Percentiles rank a stretch among this genome's conserved stretches.
phyloP scores from a whole-genome alignment of 2,113 vertebrate species.

The Pan paniscus region DNA sequence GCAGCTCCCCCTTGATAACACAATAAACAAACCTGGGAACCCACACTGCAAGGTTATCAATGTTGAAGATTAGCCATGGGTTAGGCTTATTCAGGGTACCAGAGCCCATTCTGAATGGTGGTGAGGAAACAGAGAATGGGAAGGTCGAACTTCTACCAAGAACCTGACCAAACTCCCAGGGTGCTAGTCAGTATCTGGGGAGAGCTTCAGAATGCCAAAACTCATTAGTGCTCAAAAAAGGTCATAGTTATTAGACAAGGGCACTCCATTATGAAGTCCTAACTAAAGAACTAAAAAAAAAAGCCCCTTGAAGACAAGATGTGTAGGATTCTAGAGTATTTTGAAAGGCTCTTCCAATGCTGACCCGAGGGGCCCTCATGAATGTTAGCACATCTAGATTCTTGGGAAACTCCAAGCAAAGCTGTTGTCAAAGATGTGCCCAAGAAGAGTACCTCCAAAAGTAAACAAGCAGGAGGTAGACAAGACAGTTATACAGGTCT shows the following conservation, averaged over 20 bases:
- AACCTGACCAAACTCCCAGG: not conserved
- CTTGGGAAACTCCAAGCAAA: not conserved
- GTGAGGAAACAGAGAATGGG: not conserved
- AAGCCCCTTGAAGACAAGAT: not conserved
- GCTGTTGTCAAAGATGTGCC: not conserved
- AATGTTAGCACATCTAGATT: not conserved
- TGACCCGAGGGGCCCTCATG: not conserved
- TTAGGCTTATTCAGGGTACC: not conserved
- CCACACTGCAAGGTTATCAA: not conserved
- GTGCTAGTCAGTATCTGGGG: not conserved
- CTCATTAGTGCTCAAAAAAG: not conserved
- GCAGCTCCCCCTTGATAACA: not conserved
- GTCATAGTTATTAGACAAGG: not conserved
- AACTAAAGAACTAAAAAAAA: constrained; percentile 1
- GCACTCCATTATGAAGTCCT: not conserved
- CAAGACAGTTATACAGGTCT: not conserved
- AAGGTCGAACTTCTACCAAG: not conserved
- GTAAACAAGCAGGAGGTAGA: not conserved
- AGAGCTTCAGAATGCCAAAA: not conserved
- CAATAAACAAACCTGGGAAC: not conserved
- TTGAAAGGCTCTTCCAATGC: not conserved
- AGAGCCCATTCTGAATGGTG: not conserved
- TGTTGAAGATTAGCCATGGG: not conserved
- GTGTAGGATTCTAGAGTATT: not conserved
- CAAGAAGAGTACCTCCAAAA: not conserved